phyloP scores from a whole-genome alignment of 2,113 vertebrate species.

The Boulengeromyrus knoepffleri region DNA sequence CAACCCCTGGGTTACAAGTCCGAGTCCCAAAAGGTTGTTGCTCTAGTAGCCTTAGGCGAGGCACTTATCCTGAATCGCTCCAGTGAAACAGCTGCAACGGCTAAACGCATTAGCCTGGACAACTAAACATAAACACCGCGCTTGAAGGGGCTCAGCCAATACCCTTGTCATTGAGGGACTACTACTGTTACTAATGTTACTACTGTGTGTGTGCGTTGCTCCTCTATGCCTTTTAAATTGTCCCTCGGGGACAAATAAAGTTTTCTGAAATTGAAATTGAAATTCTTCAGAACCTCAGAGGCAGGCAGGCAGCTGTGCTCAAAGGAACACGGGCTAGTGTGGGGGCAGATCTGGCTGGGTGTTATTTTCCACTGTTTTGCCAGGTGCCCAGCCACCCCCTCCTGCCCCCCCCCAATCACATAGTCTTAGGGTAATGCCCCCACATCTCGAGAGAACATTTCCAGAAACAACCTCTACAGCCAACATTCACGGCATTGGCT shows the following conservation, averaged over 20 bases:
- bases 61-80: background rate
- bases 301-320: background rate
- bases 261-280: too few relatives aligned
- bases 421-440: background rate
- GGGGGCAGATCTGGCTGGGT: background rate
- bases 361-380: background rate
- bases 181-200: too few relatives aligned
- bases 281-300: background rate
- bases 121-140: background rate
- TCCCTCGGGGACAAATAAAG: too few relatives aligned
- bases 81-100: background rate
- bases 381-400: background rate
- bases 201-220: too few relatives aligned
- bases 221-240: too few relatives aligned
- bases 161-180: background rate
- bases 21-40: background rate
- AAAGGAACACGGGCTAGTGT: background rate
- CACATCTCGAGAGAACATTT: background rate
- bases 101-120: background rate
- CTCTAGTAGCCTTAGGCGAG: background rate
- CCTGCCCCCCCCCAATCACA: background rate
- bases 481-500: background rate
- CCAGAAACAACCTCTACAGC: background rate
- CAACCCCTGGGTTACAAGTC: background rate
- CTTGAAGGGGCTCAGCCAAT: background rate